Conservation (phyloP, 2,888 invertebrate species). For the Schrankia costaestrigalis region DNA sequence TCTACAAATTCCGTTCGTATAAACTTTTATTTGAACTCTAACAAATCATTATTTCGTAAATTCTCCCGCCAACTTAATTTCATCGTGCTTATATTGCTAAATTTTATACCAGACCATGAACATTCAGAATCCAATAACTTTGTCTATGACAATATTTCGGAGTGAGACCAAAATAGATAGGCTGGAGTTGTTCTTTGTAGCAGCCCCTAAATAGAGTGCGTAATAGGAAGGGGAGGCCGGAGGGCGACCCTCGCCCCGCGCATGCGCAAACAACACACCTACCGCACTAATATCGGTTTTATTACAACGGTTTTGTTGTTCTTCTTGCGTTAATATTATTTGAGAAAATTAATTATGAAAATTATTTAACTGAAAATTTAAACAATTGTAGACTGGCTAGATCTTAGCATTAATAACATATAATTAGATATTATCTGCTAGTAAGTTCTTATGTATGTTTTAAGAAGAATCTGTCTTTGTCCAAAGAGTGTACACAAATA, state of each 20-base stretch:
- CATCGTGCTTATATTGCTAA: conserved; percentile 25
- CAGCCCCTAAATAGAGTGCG: conserved; percentile 79
- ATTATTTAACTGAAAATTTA: conserved; percentile 5
- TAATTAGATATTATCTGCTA: too few species aligned
- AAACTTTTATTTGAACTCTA: too few species aligned
- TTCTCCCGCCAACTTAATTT: conserved; percentile 38
- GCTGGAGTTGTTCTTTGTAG: conserved; percentile 71
- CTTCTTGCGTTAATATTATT: conserved; percentile 48
- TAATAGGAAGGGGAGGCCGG: conserved; percentile 73
- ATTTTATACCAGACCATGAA: conserved; percentile 36
- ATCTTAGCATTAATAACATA: too few species aligned
- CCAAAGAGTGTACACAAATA: too few species aligned
- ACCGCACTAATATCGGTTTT: conserved; percentile 70
- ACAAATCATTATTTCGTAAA: too few species aligned
- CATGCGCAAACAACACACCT: conserved; percentile 52
- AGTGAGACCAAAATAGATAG: conserved; percentile 76
- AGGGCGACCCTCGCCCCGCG: conserved; percentile 57
- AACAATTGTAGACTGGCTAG: neutral
- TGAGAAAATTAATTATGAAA: conserved; percentile 25
- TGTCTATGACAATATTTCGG: conserved; percentile 70
- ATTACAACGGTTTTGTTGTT: conserved; percentile 69
- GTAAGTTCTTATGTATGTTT: too few species aligned
- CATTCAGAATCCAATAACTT: conserved; percentile 65
- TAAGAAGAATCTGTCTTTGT: too few species aligned
- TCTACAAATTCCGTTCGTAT: too few species aligned